Percentiles rank a stretch among this genome's conserved stretches.
These are phyloP conservation scores for Geotrupes spiniger DNA, from an alignment of 2,888 invertebrate genomes.

Conservation along the genomic window DNA sequence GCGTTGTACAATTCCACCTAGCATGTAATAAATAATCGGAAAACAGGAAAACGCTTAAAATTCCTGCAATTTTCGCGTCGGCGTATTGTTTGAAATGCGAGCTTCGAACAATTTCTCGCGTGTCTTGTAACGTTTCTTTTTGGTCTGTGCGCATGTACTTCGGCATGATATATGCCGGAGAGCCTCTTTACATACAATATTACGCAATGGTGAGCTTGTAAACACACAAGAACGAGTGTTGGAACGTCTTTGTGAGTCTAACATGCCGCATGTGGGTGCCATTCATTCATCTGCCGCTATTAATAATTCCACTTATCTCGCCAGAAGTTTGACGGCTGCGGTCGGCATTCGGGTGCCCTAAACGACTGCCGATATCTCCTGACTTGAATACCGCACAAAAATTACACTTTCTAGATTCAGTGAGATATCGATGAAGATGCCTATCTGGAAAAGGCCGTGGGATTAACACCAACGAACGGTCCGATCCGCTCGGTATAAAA, in stretches of 20 bases:
- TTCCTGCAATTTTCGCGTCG: neutral
- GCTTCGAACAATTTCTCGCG: constrained; percentile 4
- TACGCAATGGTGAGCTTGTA: constrained; percentile 12
- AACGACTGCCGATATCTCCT: too few species aligned
- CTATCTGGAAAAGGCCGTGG: neutral
- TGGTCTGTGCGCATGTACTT: neutral
- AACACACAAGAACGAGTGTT: constrained; percentile 9
- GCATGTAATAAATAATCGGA: neutral
- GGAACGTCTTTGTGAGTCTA: constrained; percentile 10
- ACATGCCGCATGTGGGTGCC: constrained; percentile 4
- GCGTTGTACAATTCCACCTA: neutral
- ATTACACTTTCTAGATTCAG: neutral
- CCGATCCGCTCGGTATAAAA: neutral
- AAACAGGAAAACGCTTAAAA: constrained; percentile 3
- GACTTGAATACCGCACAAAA: too few species aligned
- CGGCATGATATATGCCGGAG: constrained; percentile 8
- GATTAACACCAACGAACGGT: neutral
- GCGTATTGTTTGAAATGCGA: constrained; percentile 3
- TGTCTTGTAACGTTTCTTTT: neutral
- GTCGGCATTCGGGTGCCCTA: too few species aligned
- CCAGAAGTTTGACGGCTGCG: too few species aligned
- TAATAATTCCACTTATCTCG: constrained; percentile 1
- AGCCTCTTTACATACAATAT: constrained; percentile 10
- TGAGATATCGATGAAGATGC: too few species aligned
- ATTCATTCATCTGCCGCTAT: constrained; percentile 4